Conservation (phyloP, 53 echinoderm and acorn worm species). For the Paracentrotus lividus region DNA sequence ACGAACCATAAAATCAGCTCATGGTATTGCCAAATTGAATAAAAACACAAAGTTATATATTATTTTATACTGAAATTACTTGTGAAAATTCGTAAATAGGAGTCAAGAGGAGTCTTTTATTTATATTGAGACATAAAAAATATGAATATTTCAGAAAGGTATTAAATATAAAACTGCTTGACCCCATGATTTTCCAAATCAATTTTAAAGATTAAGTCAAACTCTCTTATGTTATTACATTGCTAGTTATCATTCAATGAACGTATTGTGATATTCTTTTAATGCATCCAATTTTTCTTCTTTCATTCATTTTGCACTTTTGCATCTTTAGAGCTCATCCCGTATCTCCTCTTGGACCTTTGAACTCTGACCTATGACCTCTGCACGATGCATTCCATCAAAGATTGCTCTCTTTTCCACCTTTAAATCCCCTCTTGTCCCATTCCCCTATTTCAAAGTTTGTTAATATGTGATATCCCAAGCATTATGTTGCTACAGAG, state of each 20-base stretch:
- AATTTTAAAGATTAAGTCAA: not conserved
- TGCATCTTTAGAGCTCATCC: conserved; percentile 50
- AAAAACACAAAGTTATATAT: not conserved
- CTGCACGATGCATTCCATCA: conserved; percentile 58
- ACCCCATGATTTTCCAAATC: not conserved
- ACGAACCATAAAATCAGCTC: not conserved
- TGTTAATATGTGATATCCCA: not conserved
- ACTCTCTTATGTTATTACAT: not conserved
- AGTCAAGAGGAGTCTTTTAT: not conserved
- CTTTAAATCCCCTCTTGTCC: not conserved
- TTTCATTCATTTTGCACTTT: conserved; percentile 50
- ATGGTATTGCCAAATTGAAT: not conserved
- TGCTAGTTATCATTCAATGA: conserved; percentile 48
- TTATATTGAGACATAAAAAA: not conserved
- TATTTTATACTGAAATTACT: not conserved
- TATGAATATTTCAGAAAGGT: not conserved
- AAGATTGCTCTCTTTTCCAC: not conserved
- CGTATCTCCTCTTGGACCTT: conserved; percentile 15
- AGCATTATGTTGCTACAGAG: conserved; percentile 72
- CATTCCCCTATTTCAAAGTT: not conserved
- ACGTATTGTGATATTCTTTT: conserved; percentile 49
- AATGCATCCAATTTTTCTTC: conserved; percentile 53
- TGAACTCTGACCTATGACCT: conserved; percentile 43
- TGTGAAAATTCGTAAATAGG: not conserved
- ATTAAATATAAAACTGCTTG: not conserved